Base-by-base conservation (phyloP, 2,888 invertebrate genomes). In the Amphipyra tragopoginis region DNA sequence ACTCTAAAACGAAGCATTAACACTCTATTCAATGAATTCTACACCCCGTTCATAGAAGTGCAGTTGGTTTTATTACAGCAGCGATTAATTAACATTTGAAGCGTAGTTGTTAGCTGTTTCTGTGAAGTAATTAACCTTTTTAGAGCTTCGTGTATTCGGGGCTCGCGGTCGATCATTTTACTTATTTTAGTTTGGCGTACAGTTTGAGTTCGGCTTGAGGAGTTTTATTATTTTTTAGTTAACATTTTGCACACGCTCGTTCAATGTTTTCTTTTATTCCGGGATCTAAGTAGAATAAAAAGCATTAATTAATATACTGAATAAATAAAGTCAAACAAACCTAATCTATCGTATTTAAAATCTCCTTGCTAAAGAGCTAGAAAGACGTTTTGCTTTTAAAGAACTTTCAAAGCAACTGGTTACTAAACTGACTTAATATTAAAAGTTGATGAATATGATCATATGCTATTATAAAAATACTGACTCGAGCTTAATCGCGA, bases 1-100 rank as follows among this genome's bases (percentile, higher is more conserved):
- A 45, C 11, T 40, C 6, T 21, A 38, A 67, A 43, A 38, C 39
- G 3, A 14, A 21, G 8, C 44, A 5, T 39, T 8, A 10, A 4
- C 14, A 10, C 13, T 29, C 29, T 8, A 13, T 38, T 36, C 13
- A 5, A 48, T 14, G 29, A 47, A 34, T 34, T 26, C 8, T 13
- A n/a, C 7, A 0, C 9, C 5, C 5, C 10, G 34, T 14, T 14
- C 42, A 36, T 26, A 33, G 29, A 54, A 50, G 39, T 53, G 34
- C 21, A 54, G 14, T 55, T 40, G 5, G 40, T 49, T 65, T 40
- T 7, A 52, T 44, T 49, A 52, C 29, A 40, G 44, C 38, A 7
- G 53, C 54, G 14, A 59, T 58, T 65, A 50, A 71, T 71, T 75
- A 53, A 58, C 61, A 71, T 75, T 62, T 51, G 29, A 59, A 65